phyloP scores from a whole-genome alignment of 2,888 invertebrate species.

The Diabrotica balteata region DNA sequence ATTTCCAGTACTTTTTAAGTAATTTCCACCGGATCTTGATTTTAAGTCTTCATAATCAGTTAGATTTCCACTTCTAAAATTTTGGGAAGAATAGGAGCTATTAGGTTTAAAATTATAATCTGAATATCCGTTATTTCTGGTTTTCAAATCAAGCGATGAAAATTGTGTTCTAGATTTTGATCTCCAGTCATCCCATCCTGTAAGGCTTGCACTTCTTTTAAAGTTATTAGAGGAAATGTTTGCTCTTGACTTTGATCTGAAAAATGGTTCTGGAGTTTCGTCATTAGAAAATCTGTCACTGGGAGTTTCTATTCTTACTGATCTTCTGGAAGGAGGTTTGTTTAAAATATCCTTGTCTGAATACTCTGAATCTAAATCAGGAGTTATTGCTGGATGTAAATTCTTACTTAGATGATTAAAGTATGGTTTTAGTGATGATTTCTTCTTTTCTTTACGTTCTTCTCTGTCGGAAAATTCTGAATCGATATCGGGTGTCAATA shows the following conservation, averaged over 20 bases:
- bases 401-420: conserved; percentile 5
- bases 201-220: conserved; percentile 38
- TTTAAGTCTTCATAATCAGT: conserved; percentile 10
- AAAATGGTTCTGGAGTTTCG: conserved; percentile 44
- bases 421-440: conserved; percentile 18
- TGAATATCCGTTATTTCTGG: conserved; percentile 8
- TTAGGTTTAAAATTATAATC: conserved; percentile 7
- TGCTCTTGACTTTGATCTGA: conserved; percentile 50
- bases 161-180: conserved; percentile 6
- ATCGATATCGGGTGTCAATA: conserved; percentile 23
- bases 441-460: conserved; percentile 8
- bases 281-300: conserved; percentile 48
- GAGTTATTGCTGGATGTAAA: conserved; percentile 13
- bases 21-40: background rate
- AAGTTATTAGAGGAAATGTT: conserved; percentile 40
- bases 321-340: conserved; percentile 57
- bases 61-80: conserved; percentile 4
- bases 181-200: conserved; percentile 53
- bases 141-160: conserved; percentile 2
- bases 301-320: conserved; percentile 59
- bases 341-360: conserved; percentile 50
- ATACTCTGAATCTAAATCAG: conserved; percentile 32
- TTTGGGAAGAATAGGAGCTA: conserved; percentile 4
- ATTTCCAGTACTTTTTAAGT: conserved; percentile 8
- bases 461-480: conserved; percentile 50